A percentile compares a stretch with the other conserved stretches of the same genome.
Evolutionary conservation across 2,888 invertebrate genomes (phyloP).

Genomic region (Bugulina stolonifera): DNA sequence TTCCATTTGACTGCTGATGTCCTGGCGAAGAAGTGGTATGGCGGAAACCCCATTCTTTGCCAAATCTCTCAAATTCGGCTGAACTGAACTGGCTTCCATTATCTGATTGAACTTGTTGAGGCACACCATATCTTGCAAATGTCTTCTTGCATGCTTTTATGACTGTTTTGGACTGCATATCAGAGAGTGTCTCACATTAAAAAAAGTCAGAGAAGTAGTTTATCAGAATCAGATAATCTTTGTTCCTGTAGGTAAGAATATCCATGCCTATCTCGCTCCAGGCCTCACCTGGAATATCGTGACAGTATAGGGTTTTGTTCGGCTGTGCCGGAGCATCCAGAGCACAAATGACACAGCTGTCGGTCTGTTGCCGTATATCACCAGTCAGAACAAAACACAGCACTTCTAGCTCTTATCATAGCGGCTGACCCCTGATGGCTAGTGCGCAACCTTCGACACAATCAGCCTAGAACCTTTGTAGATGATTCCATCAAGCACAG

Average conservation of each 20-base stretch:
- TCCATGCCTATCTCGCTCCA: background rate
- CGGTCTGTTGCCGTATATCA: background rate
- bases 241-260: background rate
- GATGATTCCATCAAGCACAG: slow-evolving; percentile 2
- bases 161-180: too few relatives aligned
- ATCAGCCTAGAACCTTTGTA: slow-evolving; percentile 7
- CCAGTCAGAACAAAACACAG: slow-evolving; percentile 13
- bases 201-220: slow-evolving; percentile 13
- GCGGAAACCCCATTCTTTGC: slow-evolving; percentile 29
- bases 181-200: slow-evolving; percentile 11
- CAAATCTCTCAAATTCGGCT: slow-evolving; percentile 27
- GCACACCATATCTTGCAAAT: too few relatives aligned
- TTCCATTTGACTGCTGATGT: slow-evolving; percentile 30
- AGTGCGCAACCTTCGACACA: background rate
- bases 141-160: too few relatives aligned
- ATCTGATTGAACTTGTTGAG: slow-evolving; percentile 9
- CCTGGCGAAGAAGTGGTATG: slow-evolving; percentile 30
- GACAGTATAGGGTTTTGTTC: background rate
- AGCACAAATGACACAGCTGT: slow-evolving; percentile 12
- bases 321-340: background rate
- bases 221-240: background rate
- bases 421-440: slow-evolving; percentile 3
- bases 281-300: background rate
- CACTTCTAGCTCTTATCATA: background rate
- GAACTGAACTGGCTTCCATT: slow-evolving; percentile 30